Conservation (phyloP, 2,113 vertebrate genomes). For the Tricholaema leucomelas region DNA sequence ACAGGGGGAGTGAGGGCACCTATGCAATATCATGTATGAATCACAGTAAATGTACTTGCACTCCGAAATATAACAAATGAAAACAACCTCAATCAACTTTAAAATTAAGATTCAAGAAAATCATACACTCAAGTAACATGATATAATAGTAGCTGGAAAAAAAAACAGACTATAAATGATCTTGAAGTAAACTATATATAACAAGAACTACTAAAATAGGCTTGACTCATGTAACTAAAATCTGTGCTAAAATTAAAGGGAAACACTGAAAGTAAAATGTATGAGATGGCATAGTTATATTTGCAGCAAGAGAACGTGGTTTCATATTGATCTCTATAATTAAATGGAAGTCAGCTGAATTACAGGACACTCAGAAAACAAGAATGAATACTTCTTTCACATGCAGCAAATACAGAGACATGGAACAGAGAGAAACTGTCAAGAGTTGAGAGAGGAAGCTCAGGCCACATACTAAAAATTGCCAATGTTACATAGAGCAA, state of each 20-base stretch:
- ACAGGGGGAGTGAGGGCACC: not conserved
- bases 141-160: not conserved
- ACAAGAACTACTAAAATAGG: not conserved
- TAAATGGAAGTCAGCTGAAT: not conserved
- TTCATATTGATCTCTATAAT: not conserved
- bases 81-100: not conserved
- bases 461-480: not conserved
- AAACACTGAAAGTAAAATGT: not conserved
- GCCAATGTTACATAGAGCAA: not conserved
- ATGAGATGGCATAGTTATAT: not conserved
- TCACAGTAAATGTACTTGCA: not conserved
- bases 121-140: not conserved
- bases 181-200: not conserved
- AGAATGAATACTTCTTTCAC: not conserved
- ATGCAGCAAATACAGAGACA: not conserved
- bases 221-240: not conserved
- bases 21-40: not conserved
- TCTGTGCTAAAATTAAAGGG: not conserved
- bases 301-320: not conserved
- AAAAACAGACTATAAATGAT: not conserved
- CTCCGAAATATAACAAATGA: not conserved
- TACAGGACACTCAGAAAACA: not conserved
- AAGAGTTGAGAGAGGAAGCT: not conserved
- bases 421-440: not conserved
- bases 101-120: not conserved